Conservation (phyloP, 2,888 invertebrate species). For the Fragum whitleyi region DNA sequence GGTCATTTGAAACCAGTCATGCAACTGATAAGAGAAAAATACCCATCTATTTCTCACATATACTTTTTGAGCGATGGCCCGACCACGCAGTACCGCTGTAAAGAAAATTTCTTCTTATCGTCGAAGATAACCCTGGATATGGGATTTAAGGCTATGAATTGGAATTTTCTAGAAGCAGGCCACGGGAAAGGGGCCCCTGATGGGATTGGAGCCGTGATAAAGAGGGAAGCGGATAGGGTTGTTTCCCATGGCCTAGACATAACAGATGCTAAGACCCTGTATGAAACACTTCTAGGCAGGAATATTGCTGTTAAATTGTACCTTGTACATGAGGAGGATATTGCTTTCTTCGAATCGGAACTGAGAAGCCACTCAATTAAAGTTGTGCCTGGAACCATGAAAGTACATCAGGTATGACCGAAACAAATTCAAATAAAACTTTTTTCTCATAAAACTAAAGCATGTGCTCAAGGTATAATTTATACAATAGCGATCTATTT, state of each 20-base stretch:
- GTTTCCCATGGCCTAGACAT: slow-evolving; percentile 45
- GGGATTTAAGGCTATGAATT: slow-evolving; percentile 72
- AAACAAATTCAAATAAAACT: not conserved
- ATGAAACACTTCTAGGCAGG: not conserved
- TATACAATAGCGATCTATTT: no score
- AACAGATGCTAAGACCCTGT: slow-evolving; percentile 25
- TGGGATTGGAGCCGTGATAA: slow-evolving; percentile 78
- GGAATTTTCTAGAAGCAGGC: slow-evolving; percentile 82
- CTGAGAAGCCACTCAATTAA: not conserved
- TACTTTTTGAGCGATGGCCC: slow-evolving; percentile 82
- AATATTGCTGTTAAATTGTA: slow-evolving; percentile 22
- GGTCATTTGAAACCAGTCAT: slow-evolving; percentile 9
- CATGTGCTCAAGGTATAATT: not conserved
- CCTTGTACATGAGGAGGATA: slow-evolving; percentile 20
- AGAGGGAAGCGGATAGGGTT: slow-evolving; percentile 74
- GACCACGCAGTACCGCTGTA: slow-evolving; percentile 82
- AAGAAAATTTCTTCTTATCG: slow-evolving; percentile 80
- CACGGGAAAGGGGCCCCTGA: slow-evolving; percentile 82
- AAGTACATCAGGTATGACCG: slow-evolving; percentile 50
- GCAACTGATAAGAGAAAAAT: not conserved
- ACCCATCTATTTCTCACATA: not conserved
- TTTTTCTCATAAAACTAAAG: no score
- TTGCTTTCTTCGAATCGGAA: slow-evolving; percentile 8
- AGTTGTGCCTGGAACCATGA: slow-evolving; percentile 40
- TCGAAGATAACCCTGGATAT: slow-evolving; percentile 52